Percentiles rank a stretch among this genome's conserved stretches.
These are phyloP conservation scores for Bilobella aurantiaca DNA, from an alignment of 1,140 invertebrate genomes.

Conservation along the genomic window DNA sequence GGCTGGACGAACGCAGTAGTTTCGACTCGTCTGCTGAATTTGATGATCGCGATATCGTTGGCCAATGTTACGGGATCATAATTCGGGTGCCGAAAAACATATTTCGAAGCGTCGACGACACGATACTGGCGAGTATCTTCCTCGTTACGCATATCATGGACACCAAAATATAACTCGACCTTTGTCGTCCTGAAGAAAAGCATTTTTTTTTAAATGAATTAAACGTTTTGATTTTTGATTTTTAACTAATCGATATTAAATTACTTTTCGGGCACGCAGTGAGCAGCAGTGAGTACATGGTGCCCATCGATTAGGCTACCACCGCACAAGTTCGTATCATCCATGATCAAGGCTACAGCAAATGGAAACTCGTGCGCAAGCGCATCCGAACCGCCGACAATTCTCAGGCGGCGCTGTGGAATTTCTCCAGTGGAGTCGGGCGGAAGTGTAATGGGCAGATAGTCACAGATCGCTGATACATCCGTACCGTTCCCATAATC, in stretches of 20 bases:
- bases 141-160: slow-evolving; percentile 21
- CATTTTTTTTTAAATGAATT: not conserved
- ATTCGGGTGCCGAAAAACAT: slow-evolving; percentile 24
- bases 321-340: slow-evolving; percentile 22
- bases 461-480: slow-evolving; percentile 23
- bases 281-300: slow-evolving; percentile 27
- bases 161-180: slow-evolving; percentile 24
- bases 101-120: slow-evolving; percentile 4
- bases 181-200: slow-evolving; percentile 5
- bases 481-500: slow-evolving; percentile 21
- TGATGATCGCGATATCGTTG: slow-evolving; percentile 28
- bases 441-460: slow-evolving; percentile 13
- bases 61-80: slow-evolving; percentile 19
- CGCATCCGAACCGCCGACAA: slow-evolving; percentile 10
- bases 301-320: slow-evolving; percentile 18
- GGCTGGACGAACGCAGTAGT: slow-evolving; percentile 28
- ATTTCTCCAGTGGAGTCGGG: not conserved
- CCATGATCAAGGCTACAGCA: slow-evolving; percentile 24
- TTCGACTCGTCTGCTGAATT: slow-evolving; percentile 11
- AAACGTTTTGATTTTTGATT: not conserved
- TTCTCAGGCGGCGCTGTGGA: slow-evolving; percentile 18
- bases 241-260: not conserved
- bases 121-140: slow-evolving; percentile 22
- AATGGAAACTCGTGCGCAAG: slow-evolving; percentile 24
- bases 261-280: slow-evolving; percentile 8